Base-by-base conservation (phyloP, 2,888 invertebrate species). In the Petrolisthes cinctipes region DNA sequence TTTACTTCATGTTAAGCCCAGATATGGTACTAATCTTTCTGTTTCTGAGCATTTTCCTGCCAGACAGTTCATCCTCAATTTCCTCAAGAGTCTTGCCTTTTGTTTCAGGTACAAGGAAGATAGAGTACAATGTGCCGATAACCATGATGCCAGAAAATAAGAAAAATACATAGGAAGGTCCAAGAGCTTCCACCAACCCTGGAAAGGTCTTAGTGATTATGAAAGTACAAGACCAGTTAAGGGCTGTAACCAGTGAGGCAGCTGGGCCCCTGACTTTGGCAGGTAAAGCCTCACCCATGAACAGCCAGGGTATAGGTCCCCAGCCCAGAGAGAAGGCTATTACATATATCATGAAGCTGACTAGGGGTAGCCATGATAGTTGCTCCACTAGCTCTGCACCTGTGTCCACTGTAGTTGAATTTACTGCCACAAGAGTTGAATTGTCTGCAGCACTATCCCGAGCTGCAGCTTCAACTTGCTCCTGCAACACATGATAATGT, bases 161-260 rank as follows among this genome's bases (percentile, higher is more conserved):
- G 95, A 95, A 96, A 93, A 97, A 97, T 9, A 96, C 95, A 83
- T 94, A 94, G 91, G 95, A 95, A 17, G 94, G 93, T 0, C 96
- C 95, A 11, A 95, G 93, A 0, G 93, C 93, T 0, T 92, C 92
- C 90, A 90, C 79, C 82, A 91, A 57, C 91, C 96, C 95, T 73
- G 94, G 94, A 93, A 97, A 98, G 61, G 96, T 95, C 93, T 97
- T 97, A 3, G 97, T 97, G 3, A 98, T 97, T 89, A 97, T 93
- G 92, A 97, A 97, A 0, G 97, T 97, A 92, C 97, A 97, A 0
- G 95, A 93, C 97, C 97, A 98, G 93, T 97, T 98, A 92, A 97
- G 96, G 20, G 96, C 96, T 0, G 98, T 97, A 0, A 96, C 96
- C 57, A 98, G 93, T 0, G 97, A 97, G 53, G 97, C 97, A 0